A percentile compares a stretch with the other conserved stretches of the same genome.
Evolutionary conservation across 2,888 invertebrate species (phyloP).

Genomic region (Oeneis ivallda): DNA sequence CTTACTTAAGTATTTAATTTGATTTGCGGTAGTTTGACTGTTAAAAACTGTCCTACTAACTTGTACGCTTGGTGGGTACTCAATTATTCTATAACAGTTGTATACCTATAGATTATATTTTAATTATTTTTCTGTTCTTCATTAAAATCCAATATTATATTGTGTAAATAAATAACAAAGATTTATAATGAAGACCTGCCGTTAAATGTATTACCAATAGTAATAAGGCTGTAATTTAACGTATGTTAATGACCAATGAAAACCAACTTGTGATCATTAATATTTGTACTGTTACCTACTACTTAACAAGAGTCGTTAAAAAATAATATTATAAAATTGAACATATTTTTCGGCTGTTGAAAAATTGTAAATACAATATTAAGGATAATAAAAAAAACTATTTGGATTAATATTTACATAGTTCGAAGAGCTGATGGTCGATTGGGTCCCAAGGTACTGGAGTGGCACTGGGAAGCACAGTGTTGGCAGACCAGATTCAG

Average conservation of each 20-base stretch:
- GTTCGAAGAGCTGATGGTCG: no score
- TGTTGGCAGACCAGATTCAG: no score
- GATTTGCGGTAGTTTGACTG: background rate
- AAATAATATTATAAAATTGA: slow-evolving; percentile 81
- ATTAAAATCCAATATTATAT: slow-evolving; percentile 21
- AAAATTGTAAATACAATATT: slow-evolving; percentile 82
- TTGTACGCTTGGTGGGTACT: background rate
- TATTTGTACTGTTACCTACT: slow-evolving; percentile 83
- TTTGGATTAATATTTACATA: slow-evolving; percentile 83
- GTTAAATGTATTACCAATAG: slow-evolving; percentile 76
- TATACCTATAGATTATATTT: background rate
- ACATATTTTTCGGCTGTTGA: slow-evolving; percentile 83
- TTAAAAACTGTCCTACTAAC: background rate
- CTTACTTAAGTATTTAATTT: background rate
- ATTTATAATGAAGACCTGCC: slow-evolving; percentile 71
- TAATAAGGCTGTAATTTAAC: slow-evolving; percentile 77
- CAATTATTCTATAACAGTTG: no score
- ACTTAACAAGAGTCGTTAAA: slow-evolving; percentile 83
- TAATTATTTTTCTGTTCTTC: slow-evolving; percentile 34
- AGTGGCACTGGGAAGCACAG: no score
- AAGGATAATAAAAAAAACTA: slow-evolving; percentile 78
- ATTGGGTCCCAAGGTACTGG: no score
- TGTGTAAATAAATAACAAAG: slow-evolving; percentile 66
- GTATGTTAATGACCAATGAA: slow-evolving; percentile 83
- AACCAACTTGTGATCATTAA: slow-evolving; percentile 83